phyloP scores from a whole-genome alignment of 2,888 invertebrate species.

The Stratiomys singularior region DNA sequence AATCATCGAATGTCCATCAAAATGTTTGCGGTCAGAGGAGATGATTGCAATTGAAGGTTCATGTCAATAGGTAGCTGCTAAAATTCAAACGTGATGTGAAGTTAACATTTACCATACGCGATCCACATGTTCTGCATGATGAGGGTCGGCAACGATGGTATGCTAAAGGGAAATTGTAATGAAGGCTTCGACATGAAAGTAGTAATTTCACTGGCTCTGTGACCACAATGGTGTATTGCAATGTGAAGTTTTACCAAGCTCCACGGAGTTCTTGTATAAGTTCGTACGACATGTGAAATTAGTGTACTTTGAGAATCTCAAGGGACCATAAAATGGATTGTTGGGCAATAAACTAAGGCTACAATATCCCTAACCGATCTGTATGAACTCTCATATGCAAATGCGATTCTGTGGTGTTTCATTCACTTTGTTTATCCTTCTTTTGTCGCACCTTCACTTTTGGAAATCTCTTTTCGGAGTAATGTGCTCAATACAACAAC shows the following conservation, averaged over 20 bases:
- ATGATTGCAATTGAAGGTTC: constrained; percentile 42
- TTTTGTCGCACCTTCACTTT: too few relatives aligned
- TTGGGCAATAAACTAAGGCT: background rate
- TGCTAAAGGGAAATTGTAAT: background rate
- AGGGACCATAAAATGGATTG: background rate
- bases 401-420: too few relatives aligned
- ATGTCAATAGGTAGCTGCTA: constrained; percentile 41
- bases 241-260: background rate
- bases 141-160: background rate
- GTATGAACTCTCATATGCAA: too few relatives aligned
- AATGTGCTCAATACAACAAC: background rate
- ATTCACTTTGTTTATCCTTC: too few relatives aligned
- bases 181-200: constrained; percentile 12
- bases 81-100: constrained; percentile 31
- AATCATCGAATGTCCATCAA: constrained; percentile 41
- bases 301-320: too few relatives aligned
- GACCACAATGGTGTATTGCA: background rate
- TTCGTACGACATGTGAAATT: too few relatives aligned
- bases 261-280: background rate
- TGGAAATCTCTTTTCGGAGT: background rate
- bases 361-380: too few relatives aligned
- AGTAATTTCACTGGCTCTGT: background rate
- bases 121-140: too few relatives aligned
- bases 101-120: background rate
- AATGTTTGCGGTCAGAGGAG: constrained; percentile 41